A percentile compares a stretch with the other conserved stretches of the same genome.
phyloP scores from a whole-genome alignment of 2,113 vertebrate species.

The Glaucidium brasilianum region DNA sequence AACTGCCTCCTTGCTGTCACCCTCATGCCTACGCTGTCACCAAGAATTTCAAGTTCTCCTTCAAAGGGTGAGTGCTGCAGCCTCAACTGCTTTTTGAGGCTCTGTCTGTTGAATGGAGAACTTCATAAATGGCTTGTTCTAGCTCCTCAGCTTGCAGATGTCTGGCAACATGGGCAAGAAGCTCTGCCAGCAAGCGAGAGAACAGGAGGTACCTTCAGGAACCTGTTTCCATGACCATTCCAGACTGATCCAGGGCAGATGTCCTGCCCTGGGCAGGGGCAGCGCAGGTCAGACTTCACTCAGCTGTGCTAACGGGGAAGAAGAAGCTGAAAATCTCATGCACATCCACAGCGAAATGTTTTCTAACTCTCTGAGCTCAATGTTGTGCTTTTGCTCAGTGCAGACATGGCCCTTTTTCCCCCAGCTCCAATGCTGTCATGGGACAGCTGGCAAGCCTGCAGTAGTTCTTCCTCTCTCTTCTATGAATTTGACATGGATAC shows the following conservation, averaged over 20 bases:
- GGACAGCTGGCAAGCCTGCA: neutral
- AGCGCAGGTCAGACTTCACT: neutral
- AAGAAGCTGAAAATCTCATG: neutral
- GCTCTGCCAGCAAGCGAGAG: neutral
- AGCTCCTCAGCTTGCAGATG: neutral
- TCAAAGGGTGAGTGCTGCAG: neutral
- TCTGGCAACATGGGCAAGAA: neutral
- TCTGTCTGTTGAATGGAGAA: neutral
- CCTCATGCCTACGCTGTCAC: neutral
- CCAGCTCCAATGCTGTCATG: neutral
- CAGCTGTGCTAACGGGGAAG: accelerated
- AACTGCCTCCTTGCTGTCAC: neutral
- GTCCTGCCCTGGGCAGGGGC: neutral
- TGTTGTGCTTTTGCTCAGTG: neutral
- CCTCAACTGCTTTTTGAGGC: neutral
- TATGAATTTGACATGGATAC: neutral
- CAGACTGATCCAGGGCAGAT: neutral
- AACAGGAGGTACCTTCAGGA: neutral
- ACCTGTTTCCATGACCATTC: neutral
- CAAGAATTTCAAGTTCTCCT: neutral
- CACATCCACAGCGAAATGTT: neutral
- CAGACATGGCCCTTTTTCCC: neutral
- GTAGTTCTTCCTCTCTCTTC: neutral
- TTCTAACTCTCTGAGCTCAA: neutral
- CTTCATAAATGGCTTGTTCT: neutral